Evolutionary conservation across 2,888 invertebrate species (phyloP), one percentile per base, ranked within the genome.

Genomic region (Hirtodrosophila histrioides): DNA sequence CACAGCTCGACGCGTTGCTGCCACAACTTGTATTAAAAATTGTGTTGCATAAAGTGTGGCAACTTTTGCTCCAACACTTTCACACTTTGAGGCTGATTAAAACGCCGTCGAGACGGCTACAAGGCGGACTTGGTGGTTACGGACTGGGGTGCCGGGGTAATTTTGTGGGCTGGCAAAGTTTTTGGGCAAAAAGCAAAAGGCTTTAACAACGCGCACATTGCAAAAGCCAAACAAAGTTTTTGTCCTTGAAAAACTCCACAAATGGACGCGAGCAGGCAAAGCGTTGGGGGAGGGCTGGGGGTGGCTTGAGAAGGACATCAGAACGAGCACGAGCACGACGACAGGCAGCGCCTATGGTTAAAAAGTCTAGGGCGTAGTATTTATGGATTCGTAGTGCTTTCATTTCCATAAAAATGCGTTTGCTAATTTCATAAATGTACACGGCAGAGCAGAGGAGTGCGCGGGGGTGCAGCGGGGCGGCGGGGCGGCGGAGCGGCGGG

Each of bases 361-460:
- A 55, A 48, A 48, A 33, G 69, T 68, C 55, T 63, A 57, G 27
- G 6, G 6, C 6, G 71, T 57, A 33, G 75, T 69, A 64, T 72
- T 72, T 75, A 61, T 66, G 71, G 46, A 62, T 68, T 73, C 58
- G 49, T 54, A 53, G 51, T 56, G 54, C 63, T 48, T 48, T 49
- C 55, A 78, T 78, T 78, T 70, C 70, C 80, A 78, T 78, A 81
- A 80, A 75, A 83, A 82, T 88, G 75, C 86, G 68, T 86, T 80
- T 86, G 86, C 84, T 73, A 79, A 88, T 86, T 86, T 86, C 88
- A 84, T 84, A 88, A 87, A 63, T 76, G 65, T 51, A 61, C 56
- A 35, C 10, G 5, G 40, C 39, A 17, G 11, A 17, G 11, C 4
- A 43, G 6, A 7, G 27, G n/a, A 3, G 31, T n/a, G 1, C 6